Evolutionary conservation across 2,797 vertebrate species (phyloP).

Genomic region (Centropyge bicolor): DNA sequence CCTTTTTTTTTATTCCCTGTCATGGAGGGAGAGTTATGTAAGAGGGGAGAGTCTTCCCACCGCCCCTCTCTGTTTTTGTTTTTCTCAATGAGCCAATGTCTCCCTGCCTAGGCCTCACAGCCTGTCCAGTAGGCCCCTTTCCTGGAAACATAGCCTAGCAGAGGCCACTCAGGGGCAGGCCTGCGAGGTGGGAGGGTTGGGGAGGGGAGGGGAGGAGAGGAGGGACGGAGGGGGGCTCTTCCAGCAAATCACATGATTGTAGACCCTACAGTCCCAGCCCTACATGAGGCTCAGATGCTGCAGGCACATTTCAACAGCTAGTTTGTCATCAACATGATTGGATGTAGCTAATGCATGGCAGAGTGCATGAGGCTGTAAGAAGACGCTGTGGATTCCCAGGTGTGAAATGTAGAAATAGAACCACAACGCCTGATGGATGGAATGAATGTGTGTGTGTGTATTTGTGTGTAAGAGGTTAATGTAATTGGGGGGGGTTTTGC

Average conservation of each 20-base stretch:
- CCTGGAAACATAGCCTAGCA: conserved; percentile 86
- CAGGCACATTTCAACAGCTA: conserved; percentile 64
- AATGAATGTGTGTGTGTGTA: conserved; percentile 5
- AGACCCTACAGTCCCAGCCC: conserved; percentile 74
- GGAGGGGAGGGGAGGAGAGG: not conserved
- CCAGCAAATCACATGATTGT: conserved; percentile 86
- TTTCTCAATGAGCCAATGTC: conserved; percentile 90
- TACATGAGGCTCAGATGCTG: conserved; percentile 81
- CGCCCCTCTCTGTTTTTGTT: conserved; percentile 88
- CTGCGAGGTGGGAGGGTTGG: conserved; percentile 51
- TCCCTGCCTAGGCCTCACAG: conserved; percentile 86
- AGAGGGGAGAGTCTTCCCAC: conserved; percentile 83
- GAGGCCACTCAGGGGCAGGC: conserved; percentile 86
- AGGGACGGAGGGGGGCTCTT: conserved; percentile 67
- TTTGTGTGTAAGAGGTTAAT: conserved; percentile 8
- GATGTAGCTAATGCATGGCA: conserved; percentile 62
- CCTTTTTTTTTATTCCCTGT: conserved; percentile 60
- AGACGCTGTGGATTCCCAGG: conserved; percentile 47
- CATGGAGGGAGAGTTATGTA: conserved; percentile 84
- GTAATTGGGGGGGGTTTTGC: not conserved
- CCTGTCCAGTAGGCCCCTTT: conserved; percentile 88
- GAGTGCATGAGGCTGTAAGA: conserved; percentile 57
- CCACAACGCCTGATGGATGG: conserved; percentile 32
- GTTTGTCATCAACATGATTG: conserved; percentile 68
- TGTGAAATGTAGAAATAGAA: conserved; percentile 59